Conservation (phyloP, 1,140 invertebrate genomes). For the Saccostrea echinata region DNA sequence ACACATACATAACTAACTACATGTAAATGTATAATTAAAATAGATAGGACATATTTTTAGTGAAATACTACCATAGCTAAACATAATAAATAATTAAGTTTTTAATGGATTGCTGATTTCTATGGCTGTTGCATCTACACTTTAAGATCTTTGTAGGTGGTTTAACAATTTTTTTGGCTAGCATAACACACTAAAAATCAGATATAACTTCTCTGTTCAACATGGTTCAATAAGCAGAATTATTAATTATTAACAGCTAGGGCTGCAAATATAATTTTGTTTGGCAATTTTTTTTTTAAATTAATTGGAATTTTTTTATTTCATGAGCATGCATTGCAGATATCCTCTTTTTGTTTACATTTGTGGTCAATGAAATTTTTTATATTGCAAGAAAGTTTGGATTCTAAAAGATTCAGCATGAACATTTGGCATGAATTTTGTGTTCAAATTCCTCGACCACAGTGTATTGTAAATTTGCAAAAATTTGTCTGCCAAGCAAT, state of each 20-base stretch:
- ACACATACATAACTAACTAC: not conserved
- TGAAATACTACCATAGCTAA: conserved; percentile 6
- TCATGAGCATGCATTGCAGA: not conserved
- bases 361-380: not conserved
- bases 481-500: not conserved
- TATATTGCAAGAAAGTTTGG: not conserved
- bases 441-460: not conserved
- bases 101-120: not conserved
- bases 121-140: not conserved
- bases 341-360: not conserved
- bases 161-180: conserved; percentile 3
- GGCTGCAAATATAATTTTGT: conserved; percentile 1
- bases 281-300: not conserved
- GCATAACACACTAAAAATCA: not conserved
- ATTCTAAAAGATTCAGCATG: not conserved
- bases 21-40: not conserved
- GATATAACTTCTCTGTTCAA: not conserved
- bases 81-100: too few species aligned
- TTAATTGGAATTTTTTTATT: not conserved
- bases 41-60: not conserved
- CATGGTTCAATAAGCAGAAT: not conserved
- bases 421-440: conserved; percentile 13
- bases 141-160: not conserved
- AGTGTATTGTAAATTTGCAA: not conserved
- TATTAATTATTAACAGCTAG: not conserved